Evolutionary conservation across 2,888 invertebrate species (phyloP).

Genomic region (Chrysolina americana): DNA sequence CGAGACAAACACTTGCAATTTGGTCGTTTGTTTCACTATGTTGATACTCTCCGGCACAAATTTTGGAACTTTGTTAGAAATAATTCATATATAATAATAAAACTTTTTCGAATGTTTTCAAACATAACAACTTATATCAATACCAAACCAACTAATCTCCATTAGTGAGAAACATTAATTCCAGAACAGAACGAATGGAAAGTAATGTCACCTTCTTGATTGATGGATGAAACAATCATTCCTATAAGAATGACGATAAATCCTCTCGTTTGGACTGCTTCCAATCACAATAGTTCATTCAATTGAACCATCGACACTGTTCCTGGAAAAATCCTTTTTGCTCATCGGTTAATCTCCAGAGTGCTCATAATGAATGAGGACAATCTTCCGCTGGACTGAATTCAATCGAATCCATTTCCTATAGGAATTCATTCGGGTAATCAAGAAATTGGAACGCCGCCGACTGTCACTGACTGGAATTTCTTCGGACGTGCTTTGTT

Average conservation of each 20-base stretch:
- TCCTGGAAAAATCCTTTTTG: conserved; percentile 21
- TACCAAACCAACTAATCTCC: too few species aligned
- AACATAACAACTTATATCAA: not conserved
- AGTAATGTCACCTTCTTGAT: too few species aligned
- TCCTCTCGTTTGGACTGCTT: not conserved
- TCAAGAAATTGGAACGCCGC: conserved; percentile 5
- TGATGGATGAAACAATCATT: not conserved
- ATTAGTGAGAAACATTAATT: too few species aligned
- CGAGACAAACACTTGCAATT: too few species aligned
- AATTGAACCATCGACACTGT: not conserved
- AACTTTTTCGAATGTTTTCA: not conserved
- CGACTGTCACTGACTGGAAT: not conserved
- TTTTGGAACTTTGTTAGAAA: too few species aligned
- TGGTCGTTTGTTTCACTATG: too few species aligned
- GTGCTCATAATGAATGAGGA: conserved; percentile 37
- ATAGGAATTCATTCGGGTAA: conserved; percentile 4
- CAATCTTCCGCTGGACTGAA: conserved; percentile 35
- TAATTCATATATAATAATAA: not conserved
- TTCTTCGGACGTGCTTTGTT: not conserved
- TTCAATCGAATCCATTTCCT: conserved; percentile 30
- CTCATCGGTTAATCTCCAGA: conserved; percentile 37
- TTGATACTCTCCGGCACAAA: too few species aligned
- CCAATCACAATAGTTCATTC: not conserved
- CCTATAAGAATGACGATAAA: not conserved
- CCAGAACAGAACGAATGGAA: too few species aligned